Conservation (phyloP, 2,888 invertebrate genomes). For the Rapana venosa region DNA sequence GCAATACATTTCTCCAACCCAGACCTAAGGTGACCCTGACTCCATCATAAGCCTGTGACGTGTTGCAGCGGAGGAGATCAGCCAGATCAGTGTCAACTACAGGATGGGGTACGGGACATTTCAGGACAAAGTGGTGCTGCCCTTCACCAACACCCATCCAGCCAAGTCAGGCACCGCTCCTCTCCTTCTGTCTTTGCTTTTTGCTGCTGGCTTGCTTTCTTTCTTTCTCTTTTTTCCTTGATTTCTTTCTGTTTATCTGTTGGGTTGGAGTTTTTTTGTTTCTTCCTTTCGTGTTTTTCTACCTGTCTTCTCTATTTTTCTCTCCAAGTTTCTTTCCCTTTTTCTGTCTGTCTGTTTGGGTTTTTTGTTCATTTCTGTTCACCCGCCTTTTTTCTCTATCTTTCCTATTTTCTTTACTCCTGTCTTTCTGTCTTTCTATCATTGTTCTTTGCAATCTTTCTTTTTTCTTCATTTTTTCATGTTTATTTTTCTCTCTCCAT, state of each 20-base stretch:
- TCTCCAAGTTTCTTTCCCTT: not conserved
- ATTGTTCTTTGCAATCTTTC: too few relatives aligned
- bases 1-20: too few relatives aligned
- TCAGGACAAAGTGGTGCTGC: slow-evolving; percentile 75
- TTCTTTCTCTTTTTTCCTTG: not conserved
- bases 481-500: too few relatives aligned
- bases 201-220: not conserved
- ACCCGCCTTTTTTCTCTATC: not conserved
- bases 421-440: too few relatives aligned
- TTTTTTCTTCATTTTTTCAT: too few relatives aligned
- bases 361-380: not conserved
- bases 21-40: not conserved
- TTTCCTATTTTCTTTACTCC: not conserved
- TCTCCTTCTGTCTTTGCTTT: not conserved
- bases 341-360: not conserved
- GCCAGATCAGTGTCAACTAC: slow-evolving; percentile 79
- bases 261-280: too few relatives aligned
- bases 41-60: not conserved
- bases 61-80: slow-evolving; percentile 81
- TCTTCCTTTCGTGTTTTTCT: too few relatives aligned
- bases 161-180: slow-evolving; percentile 28
- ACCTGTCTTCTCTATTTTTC: too few relatives aligned
- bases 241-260: too few relatives aligned
- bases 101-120: slow-evolving; percentile 74
- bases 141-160: slow-evolving; percentile 70